Conservation (phyloP, 2,797 vertebrate species). For the Xenops minutus region DNA sequence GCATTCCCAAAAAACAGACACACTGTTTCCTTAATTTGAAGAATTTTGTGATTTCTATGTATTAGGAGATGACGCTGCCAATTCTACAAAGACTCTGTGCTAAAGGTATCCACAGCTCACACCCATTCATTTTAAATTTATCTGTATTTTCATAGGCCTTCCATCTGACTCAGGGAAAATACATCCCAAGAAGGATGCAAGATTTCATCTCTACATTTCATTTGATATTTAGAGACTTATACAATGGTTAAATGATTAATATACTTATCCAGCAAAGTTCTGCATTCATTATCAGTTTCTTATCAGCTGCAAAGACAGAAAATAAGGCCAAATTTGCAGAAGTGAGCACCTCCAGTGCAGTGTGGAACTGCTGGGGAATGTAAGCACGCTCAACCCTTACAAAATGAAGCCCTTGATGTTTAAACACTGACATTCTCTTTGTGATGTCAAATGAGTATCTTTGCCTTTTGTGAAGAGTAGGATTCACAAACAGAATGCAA, state of each 20-base stretch:
- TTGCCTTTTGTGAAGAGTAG: not conserved
- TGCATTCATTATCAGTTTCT: not conserved
- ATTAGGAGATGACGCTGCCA: not conserved
- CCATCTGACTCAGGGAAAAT: not conserved
- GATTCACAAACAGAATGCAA: slow-evolving; percentile 46
- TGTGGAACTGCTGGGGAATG: not conserved
- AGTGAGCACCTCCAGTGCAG: not conserved
- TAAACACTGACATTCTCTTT: slow-evolving; percentile 6
- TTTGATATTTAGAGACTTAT: not conserved
- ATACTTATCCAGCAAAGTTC: not conserved
- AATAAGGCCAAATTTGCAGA: not conserved
- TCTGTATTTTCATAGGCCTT: not conserved
- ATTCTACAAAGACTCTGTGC: not conserved
- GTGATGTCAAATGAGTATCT: slow-evolving; percentile 16
- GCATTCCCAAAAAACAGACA: not conserved
- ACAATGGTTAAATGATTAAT: not conserved
- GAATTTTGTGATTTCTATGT: not conserved
- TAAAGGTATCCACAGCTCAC: not conserved
- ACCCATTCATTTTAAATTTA: not conserved
- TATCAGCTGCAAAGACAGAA: not conserved
- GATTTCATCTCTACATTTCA: not conserved
- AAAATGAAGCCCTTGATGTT: slow-evolving; percentile 18
- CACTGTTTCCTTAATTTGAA: not conserved
- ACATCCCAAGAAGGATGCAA: not conserved
- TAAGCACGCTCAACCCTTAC: not conserved